A percentile compares a stretch with the other conserved stretches of the same genome.
Evolutionary conservation across 2,797 vertebrate species (phyloP).

Genomic region (Lepilemur septentrionalis): DNA sequence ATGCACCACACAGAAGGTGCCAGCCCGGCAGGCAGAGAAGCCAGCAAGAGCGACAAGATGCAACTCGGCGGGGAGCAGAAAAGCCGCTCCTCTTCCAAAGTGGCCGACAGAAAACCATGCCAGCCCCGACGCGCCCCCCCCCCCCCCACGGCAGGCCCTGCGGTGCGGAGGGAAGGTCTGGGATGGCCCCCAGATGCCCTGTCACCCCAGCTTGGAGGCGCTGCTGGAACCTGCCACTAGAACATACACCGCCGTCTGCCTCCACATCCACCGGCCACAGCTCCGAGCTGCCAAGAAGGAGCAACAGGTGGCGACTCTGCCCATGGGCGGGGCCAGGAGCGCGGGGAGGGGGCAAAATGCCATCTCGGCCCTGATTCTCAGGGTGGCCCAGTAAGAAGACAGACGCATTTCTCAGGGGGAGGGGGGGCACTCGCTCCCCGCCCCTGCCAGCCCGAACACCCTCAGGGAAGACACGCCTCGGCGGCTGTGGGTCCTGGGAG

Average conservation of each 20-base stretch:
- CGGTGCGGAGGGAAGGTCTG: not conserved
- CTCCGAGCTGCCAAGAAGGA: not conserved
- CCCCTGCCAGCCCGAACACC: not conserved
- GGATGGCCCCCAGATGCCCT: not conserved
- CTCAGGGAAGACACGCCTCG: not conserved
- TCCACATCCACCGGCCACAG: not conserved
- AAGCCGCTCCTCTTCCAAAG: not conserved
- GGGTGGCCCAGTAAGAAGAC: accelerated
- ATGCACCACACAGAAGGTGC: not conserved
- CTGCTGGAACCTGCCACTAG: constrained; percentile 30
- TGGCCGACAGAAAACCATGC: not conserved
- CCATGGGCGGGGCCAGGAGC: not conserved
- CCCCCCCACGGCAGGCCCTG: too few relatives aligned
- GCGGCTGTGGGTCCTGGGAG: not conserved
- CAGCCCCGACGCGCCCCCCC: not conserved
- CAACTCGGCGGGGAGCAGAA: not conserved
- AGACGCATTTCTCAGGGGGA: not conserved
- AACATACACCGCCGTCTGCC: not conserved
- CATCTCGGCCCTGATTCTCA: accelerated
- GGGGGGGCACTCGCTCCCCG: not conserved
- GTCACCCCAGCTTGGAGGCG: not conserved
- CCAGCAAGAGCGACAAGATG: not conserved
- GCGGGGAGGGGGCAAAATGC: accelerated
- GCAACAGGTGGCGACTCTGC: not conserved
- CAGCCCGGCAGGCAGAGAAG: not conserved